phyloP scores from a whole-genome alignment of 2,888 invertebrate species.

The Acanthococcus lagerstroemiae region DNA sequence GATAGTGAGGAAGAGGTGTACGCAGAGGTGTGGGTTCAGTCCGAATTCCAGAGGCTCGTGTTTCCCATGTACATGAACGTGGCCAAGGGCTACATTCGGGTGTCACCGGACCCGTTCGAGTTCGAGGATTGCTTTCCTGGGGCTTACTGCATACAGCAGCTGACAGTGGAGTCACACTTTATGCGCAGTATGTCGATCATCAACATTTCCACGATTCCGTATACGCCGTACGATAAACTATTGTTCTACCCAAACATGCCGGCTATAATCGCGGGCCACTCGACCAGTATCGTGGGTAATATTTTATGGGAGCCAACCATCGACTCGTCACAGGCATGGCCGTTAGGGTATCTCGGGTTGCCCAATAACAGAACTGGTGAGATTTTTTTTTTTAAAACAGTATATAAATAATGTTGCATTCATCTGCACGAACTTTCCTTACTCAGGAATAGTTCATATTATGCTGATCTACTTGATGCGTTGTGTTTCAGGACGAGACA shows the following conservation, averaged over 20 bases:
- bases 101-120: conserved; percentile 55
- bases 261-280: conserved; percentile 11
- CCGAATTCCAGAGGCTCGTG: conserved; percentile 56
- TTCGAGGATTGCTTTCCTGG: conserved; percentile 71
- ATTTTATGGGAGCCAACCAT: conserved; percentile 14
- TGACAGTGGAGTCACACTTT: conserved; percentile 22
- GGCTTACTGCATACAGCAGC: conserved; percentile 5
- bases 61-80: conserved; percentile 64
- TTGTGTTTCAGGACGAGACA: conserved; percentile 20
- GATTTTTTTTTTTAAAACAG: neutral
- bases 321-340: conserved; percentile 5
- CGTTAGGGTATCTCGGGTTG: conserved; percentile 18
- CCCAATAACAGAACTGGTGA: conserved; percentile 23
- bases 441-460: no score
- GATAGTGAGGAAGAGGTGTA: conserved; percentile 56
- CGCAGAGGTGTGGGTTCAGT: conserved; percentile 62
- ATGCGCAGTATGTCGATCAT: conserved; percentile 17
- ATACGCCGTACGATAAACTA: conserved; percentile 19
- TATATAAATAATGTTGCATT: neutral
- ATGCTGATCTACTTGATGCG: no score
- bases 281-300: conserved; percentile 19
- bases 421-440: no score
- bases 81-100: conserved; percentile 52
- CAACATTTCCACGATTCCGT: conserved; percentile 20
- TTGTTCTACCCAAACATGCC: conserved; percentile 14